Evolutionary conservation across 1,140 invertebrate species (phyloP), one percentile per base, ranked within the genome.

Genomic region (Mizuhopecten yessoensis): DNA sequence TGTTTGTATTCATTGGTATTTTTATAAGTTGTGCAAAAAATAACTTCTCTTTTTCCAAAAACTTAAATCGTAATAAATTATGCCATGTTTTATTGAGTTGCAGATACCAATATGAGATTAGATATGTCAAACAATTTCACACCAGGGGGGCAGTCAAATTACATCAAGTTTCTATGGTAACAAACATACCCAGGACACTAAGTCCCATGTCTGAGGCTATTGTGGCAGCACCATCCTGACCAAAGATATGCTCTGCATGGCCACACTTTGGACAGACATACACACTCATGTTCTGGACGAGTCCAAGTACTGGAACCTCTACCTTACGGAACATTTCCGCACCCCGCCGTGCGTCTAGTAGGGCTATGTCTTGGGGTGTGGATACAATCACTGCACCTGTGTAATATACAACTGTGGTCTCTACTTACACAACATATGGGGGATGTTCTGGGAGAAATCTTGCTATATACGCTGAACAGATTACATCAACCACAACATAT

Each of bases 281-380:
- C 20, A 98, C 98, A 95, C 98, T 98, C 99, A 99, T 99, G 96
- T 99, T 99, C 96, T 99, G 99, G 92, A 99, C 97, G 36, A 99
- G 98, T 23, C 99, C 99, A 89, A 99, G 96, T 90, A 97, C 97
- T 95, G 99, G 99, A 95, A 99, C 99, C 49, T 98, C 98, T 13
- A 99, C 97, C 97, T 99, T 99, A 96, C 98, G 98, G 86, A 99
- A 97, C 33, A 99, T 99, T 97, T 99, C 99, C 93, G 98, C 98
- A n/a, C 99, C 97, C 1, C 99, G 98, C 20, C 99, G 98, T 94
- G 98, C 97, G 95, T 97, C 95, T 20, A 96, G 88, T 36, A 96
- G 91, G 5, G 96, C 95, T 49, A 96, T 94, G 89, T 96, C 96
- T 96, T 99, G 99, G 10, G 99, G 99, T 23, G 99, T 99, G 1